Percentiles rank a stretch among this genome's conserved stretches.
Conservation (phyloP, 2,797 vertebrate species). For the Artibeus jamaicensis region DNA sequence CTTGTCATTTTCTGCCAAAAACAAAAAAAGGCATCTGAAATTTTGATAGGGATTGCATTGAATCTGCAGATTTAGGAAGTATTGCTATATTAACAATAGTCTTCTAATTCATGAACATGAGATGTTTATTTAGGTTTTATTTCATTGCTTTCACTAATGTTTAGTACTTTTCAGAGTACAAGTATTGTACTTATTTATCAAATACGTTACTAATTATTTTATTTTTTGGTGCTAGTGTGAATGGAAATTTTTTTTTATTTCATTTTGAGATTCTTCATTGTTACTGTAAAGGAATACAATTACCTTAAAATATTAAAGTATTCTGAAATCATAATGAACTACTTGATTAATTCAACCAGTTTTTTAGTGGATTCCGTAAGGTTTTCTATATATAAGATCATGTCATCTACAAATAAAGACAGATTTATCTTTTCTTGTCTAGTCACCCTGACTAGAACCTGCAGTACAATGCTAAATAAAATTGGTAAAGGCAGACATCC, state of each 20-base stretch:
- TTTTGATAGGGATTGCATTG: not conserved
- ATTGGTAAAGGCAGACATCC: not conserved
- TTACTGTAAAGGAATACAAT: not conserved
- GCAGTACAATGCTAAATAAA: not conserved
- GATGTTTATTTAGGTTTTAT: not conserved
- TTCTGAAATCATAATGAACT: not conserved
- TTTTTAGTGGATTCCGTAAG: not conserved
- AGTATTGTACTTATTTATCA: not conserved
- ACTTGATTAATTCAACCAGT: not conserved
- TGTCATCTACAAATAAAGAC: conserved; percentile 5
- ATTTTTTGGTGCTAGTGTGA: not conserved
- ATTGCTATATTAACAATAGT: not conserved
- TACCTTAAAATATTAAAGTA: not conserved
- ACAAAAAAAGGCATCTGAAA: too few species aligned
- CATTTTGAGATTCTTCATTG: not conserved
- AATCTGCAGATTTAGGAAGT: not conserved
- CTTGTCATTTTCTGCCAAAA: too few species aligned
- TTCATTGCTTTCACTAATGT: not conserved
- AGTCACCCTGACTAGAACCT: not conserved
- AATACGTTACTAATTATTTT: not conserved
- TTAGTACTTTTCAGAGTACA: not conserved
- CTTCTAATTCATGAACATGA: not conserved
- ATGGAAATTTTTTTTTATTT: not conserved
- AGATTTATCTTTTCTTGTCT: conserved; percentile 7
- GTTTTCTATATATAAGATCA: not conserved